Base-by-base conservation (phyloP, 2,113 vertebrate species). In the Neodon shergylaensis region DNA sequence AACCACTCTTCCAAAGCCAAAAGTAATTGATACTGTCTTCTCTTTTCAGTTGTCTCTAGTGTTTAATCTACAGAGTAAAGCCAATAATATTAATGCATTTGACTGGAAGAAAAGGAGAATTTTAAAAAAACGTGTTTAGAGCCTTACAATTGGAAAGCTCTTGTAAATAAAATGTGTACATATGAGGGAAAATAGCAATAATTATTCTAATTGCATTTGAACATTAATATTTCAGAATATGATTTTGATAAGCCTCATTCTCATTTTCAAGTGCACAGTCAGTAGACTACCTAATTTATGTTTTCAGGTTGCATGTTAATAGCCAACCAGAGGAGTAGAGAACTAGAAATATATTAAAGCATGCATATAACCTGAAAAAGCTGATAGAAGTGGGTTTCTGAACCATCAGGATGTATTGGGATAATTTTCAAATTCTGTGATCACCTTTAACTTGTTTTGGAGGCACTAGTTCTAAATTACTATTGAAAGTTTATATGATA, bases 1-100 rank as follows among this genome's bases (percentile, higher is more conserved):
- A 97, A 87, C 74, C 91, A 74, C 93, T 97, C 54, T 95, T 96
- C 83, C 78, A 94, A 94, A 96, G 52, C 87, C 83, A 92, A 97
- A 97, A 95, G 89, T 89, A 97, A 96, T 92, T 87, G 79, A 93
- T 95, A 87, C 26, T 95, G 28, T 11, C 81, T 96, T 95, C 79
- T 87, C 90, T 87, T 86, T 87, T 86, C 95, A 94, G 96, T 97
- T 97, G 93, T 54, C 24, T 97, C 47, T 87, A 49, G 70, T 93
- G 74, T 95, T 96, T 97, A 95, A 95, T 96, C 93, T 82, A 66
- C 39, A 94, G 68, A 97, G 65, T 89, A 92, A 94, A 70, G 33
- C 47, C 74, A 95, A 81, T 91, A 93, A 93, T n/a, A 52, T 92
- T 87, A 61, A 87, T 58, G 89, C 31, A 88, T 66, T 96, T 95